These are phyloP conservation scores for Chaetodon auriga DNA, from an alignment of 2,113 vertebrate species.

Conservation along the genomic window DNA sequence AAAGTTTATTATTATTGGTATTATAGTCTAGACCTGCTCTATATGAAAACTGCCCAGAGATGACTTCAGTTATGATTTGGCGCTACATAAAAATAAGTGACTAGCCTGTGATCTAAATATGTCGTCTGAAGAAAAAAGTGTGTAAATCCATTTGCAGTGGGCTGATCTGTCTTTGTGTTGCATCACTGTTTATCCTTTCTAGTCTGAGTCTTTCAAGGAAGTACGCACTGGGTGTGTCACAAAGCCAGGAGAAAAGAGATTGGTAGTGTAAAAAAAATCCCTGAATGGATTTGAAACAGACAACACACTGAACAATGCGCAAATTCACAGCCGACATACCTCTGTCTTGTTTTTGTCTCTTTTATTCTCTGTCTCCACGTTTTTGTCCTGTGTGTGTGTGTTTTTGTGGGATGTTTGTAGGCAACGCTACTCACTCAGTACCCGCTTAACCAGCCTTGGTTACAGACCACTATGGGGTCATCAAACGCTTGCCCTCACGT, in stretches of 20 bases:
- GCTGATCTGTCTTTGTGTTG: neutral
- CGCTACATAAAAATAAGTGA: too few species aligned
- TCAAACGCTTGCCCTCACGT: conserved; percentile 33
- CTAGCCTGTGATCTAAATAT: neutral
- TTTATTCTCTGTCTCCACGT: neutral
- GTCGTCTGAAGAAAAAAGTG: neutral
- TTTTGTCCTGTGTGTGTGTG: conserved; percentile 1
- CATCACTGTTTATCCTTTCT: conserved; percentile 9
- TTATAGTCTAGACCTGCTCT: too few species aligned
- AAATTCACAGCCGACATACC: conserved; percentile 8
- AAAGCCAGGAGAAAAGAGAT: conserved; percentile 12
- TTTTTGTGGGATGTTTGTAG: conserved; percentile 19
- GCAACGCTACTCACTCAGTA: conserved; percentile 11
- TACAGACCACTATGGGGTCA: conserved; percentile 38
- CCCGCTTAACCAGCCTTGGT: conserved; percentile 4
- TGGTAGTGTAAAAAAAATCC: neutral
- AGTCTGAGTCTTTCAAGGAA: conserved; percentile 27
- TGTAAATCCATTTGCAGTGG: neutral
- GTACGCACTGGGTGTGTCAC: neutral
- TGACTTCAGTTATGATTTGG: too few species aligned
- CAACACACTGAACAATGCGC: neutral
- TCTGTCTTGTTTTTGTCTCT: neutral
- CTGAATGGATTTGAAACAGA: conserved; percentile 38
- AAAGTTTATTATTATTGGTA: too few species aligned
- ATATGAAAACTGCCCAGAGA: too few species aligned